phyloP scores from a whole-genome alignment of 2,113 vertebrate species.

The Leiothrix lutea region DNA sequence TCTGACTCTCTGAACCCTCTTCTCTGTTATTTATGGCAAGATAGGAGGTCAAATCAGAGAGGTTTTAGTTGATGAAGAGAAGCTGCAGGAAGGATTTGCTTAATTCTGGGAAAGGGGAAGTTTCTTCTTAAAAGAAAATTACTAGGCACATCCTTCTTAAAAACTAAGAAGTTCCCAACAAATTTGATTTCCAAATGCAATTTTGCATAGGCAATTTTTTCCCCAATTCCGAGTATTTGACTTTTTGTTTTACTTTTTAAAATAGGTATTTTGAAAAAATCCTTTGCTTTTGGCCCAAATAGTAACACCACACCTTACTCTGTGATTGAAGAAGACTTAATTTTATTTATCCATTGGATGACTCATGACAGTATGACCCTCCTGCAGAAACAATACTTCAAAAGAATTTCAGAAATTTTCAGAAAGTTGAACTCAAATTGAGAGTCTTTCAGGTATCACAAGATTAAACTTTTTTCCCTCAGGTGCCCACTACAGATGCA shows the following conservation, averaged over 20 bases:
- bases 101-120: conserved; percentile 24
- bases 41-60: conserved; percentile 3
- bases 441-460: neutral
- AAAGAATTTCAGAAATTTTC: neutral
- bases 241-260: neutral
- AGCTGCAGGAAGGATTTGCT: conserved; percentile 26
- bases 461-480: neutral
- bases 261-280: neutral
- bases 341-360: neutral
- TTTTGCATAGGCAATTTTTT: neutral
- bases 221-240: neutral
- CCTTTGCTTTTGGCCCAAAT: neutral
- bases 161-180: neutral
- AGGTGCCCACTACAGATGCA: neutral
- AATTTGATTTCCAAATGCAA: neutral
- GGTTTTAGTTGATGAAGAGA: conserved; percentile 19
- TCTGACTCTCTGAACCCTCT: conserved; percentile 20
- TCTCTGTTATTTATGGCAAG: conserved; percentile 19
- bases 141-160: neutral
- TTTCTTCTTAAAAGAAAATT: neutral
- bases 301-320: neutral
- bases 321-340: neutral
- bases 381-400: neutral
- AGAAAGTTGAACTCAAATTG: neutral
- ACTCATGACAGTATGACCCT: neutral